Evolutionary conservation across 2,113 vertebrate genomes (phyloP).

Genomic region (Rhinolophus ferrumequinum): DNA sequence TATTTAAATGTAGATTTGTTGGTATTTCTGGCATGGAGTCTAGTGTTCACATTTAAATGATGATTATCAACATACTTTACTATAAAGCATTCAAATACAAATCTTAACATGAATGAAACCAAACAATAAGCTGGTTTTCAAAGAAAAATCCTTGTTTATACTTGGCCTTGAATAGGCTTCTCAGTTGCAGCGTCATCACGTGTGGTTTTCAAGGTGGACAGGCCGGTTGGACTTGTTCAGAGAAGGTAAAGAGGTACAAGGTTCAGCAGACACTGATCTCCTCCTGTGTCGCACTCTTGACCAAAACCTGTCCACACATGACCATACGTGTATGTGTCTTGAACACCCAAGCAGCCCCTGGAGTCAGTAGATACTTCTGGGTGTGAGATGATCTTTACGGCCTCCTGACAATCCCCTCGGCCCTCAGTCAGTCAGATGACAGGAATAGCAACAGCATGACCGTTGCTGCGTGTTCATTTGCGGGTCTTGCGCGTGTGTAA

Average conservation of each 20-base stretch:
- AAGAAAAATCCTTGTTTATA: neutral
- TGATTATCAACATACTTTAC: neutral
- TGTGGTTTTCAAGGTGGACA: neutral
- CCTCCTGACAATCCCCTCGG: fast-evolving
- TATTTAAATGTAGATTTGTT: neutral
- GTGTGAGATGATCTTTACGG: fast-evolving
- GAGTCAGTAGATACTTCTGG: fast-evolving
- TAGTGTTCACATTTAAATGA: neutral
- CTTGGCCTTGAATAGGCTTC: neutral
- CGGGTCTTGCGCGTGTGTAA: fast-evolving
- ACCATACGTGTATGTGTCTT: fast-evolving
- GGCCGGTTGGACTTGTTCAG: neutral
- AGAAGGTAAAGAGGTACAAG: neutral
- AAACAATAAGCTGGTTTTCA: neutral
- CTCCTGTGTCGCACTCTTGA: too few relatives aligned
- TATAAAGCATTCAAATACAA: neutral
- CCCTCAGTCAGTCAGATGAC: neutral
- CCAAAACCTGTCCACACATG: neutral
- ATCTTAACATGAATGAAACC: neutral
- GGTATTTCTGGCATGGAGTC: neutral
- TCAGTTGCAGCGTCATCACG: fast-evolving
- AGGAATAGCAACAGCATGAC: fast-evolving
- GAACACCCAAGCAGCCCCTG: too few relatives aligned
- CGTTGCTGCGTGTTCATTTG: fast-evolving
- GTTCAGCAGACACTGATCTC: too few relatives aligned